Evolutionary conservation across 2,797 vertebrate species (phyloP).

Genomic region (Trachurus trachurus): DNA sequence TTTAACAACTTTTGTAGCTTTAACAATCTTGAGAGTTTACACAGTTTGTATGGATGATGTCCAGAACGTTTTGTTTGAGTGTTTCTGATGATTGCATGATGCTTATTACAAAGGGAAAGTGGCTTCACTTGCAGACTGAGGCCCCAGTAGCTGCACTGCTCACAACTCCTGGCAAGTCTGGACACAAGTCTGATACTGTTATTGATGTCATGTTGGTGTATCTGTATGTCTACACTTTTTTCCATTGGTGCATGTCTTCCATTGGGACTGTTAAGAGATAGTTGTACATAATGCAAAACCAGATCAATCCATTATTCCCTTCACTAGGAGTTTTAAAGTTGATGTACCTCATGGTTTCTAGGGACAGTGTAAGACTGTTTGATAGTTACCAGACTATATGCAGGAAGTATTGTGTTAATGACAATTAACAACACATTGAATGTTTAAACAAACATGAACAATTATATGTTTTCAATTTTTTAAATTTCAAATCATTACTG

Average conservation of each 20-base stretch:
- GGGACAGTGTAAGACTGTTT: slow-evolving; percentile 12
- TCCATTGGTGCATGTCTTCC: not conserved
- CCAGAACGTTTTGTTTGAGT: slow-evolving; percentile 12
- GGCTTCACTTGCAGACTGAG: slow-evolving; percentile 15
- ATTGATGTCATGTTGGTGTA: not conserved
- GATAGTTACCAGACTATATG: not conserved
- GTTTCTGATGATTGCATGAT: slow-evolving; percentile 29
- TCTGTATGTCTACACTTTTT: not conserved
- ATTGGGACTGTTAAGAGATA: not conserved
- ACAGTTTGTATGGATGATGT: slow-evolving; percentile 8
- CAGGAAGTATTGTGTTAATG: slow-evolving; percentile 20
- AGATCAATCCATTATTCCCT: not conserved
- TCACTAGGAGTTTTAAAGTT: slow-evolving; percentile 9
- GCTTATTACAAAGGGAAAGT: not conserved
- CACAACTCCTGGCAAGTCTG: slow-evolving; percentile 36
- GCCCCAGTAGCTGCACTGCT: slow-evolving; percentile 39
- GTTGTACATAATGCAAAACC: not conserved
- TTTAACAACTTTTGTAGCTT: not conserved
- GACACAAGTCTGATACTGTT: slow-evolving; percentile 23
- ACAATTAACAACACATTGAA: slow-evolving; percentile 31
- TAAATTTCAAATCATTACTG: not conserved
- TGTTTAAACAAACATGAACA: slow-evolving; percentile 23
- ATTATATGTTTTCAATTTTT: slow-evolving; percentile 4
- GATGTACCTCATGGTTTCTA: slow-evolving; percentile 30
- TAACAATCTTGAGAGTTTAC: slow-evolving; percentile 11